Conservation (phyloP, 1,140 invertebrate species). For the Halyomorpha halys region DNA sequence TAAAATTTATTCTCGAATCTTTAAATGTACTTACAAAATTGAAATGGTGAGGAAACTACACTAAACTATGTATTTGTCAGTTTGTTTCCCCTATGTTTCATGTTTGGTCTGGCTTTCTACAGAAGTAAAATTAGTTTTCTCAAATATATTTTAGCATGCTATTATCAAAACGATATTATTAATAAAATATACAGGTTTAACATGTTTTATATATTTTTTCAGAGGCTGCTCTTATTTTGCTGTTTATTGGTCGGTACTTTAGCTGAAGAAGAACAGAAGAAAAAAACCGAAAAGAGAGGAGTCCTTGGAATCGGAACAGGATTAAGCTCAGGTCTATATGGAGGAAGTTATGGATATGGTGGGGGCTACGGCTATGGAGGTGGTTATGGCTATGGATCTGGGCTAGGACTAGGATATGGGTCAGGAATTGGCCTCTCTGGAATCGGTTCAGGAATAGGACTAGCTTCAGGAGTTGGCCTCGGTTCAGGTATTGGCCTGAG, state of each 20-base stretch:
- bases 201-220: no score
- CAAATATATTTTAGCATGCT: no score
- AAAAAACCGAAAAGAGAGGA: slow-evolving; percentile 18
- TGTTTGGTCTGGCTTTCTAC: no score
- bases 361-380: background rate
- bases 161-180: no score
- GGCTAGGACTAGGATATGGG: background rate
- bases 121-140: no score
- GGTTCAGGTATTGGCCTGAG: background rate
- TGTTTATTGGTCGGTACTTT: background rate
- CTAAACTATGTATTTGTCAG: no score
- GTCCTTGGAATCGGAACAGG: slow-evolving; percentile 10
- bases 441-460: background rate
- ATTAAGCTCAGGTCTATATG: background rate
- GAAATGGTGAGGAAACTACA: no score
- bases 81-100: no score
- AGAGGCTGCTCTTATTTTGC: background rate
- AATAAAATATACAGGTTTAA: no score
- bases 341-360: background rate
- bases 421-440: background rate
- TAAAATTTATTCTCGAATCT: no score
- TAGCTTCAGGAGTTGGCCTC: background rate
- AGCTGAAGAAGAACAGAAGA: background rate
- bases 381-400: background rate
- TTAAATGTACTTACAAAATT: no score